Base-by-base conservation (phyloP, 2,888 invertebrate species). In the Cryptophagus acutangulus region DNA sequence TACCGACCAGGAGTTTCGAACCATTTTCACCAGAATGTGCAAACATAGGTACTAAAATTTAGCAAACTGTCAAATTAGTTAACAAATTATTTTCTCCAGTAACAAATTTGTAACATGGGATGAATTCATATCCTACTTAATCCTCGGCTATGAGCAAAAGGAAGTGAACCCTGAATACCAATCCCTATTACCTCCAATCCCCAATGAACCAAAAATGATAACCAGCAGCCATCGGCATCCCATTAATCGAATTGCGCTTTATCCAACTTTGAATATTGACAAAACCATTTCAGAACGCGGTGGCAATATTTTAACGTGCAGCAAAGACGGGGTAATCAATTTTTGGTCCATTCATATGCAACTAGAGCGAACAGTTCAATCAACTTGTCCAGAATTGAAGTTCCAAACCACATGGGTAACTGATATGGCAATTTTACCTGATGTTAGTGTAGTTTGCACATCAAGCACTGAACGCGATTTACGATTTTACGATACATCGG, bases 401-500 rank as follows among this genome's bases (percentile, higher is more conserved):
- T 56, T 78, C 34, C 76, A 76, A 54, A 70, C 76, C 14, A 85
- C 85, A 0, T 84, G 82, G 79, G 80, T 89, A 46, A 79, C 85
- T 13, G 84, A 84, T 54, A 72, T 87, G 67, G 79, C 78, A 41
- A 78, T 80, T 42, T 69, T 90, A 65, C 82, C 87, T 0, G 87
- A 88, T 63, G 81, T 87, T 36, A 81, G 81, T 64, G 79, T 87
- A 54, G 71, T 90, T 12, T 86, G 84, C 46, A 81, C 85, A 8
- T 78, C 84, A 41, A 84, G 88, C 10, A 81, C 85, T 0, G 85
- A 87, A 66, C 71, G 84, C 10, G 87, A 87, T 61, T 68, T 90
- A 30, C 76, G 84, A 29, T 87, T 90, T 67, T 90, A 89, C 61
- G 88, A 89, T 63, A 81, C 81, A 31, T 79, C 80, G 13, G 84